Evolutionary conservation across 2,113 vertebrate species (phyloP).

Genomic region (Eulemur rufifrons): DNA sequence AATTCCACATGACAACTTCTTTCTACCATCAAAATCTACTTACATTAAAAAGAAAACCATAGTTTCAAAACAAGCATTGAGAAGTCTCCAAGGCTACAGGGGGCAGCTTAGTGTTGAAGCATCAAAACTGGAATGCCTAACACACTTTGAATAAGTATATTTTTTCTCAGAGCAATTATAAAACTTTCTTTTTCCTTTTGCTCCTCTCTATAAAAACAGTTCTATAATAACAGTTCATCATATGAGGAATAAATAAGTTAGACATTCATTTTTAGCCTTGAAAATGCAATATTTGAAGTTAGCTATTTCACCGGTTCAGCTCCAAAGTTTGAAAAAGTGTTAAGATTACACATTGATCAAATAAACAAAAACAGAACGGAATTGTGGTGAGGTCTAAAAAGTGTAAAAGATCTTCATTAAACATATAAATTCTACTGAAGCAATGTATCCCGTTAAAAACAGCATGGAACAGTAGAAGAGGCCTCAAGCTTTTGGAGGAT

Average conservation of each 20-base stretch:
- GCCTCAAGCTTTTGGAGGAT: background rate
- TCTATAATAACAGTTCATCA: slow-evolving; percentile 40
- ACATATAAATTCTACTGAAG: background rate
- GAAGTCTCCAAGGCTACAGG: slow-evolving; percentile 56
- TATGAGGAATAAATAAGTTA: slow-evolving; percentile 10
- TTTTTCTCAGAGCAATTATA: slow-evolving; percentile 43
- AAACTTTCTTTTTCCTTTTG: slow-evolving; percentile 44
- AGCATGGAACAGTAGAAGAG: background rate
- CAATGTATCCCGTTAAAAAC: background rate
- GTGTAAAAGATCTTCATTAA: background rate
- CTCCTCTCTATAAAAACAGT: slow-evolving; percentile 48
- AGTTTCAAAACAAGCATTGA: slow-evolving; percentile 65
- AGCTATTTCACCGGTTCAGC: slow-evolving; percentile 1
- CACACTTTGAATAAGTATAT: background rate
- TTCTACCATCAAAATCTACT: slow-evolving; percentile 69
- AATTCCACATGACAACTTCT: slow-evolving; percentile 73
- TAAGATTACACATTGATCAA: slow-evolving; percentile 39
- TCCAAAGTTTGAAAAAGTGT: slow-evolving; percentile 22
- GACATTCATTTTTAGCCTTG: slow-evolving; percentile 37
- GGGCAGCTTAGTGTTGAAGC: slow-evolving; percentile 32
- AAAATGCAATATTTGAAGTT: slow-evolving; percentile 36
- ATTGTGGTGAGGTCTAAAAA: background rate
- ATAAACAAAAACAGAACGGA: background rate
- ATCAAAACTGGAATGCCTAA: slow-evolving; percentile 52
- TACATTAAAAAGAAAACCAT: slow-evolving; percentile 51